Conservation (phyloP, 2,888 invertebrate genomes). For the Apodemia mormo region DNA sequence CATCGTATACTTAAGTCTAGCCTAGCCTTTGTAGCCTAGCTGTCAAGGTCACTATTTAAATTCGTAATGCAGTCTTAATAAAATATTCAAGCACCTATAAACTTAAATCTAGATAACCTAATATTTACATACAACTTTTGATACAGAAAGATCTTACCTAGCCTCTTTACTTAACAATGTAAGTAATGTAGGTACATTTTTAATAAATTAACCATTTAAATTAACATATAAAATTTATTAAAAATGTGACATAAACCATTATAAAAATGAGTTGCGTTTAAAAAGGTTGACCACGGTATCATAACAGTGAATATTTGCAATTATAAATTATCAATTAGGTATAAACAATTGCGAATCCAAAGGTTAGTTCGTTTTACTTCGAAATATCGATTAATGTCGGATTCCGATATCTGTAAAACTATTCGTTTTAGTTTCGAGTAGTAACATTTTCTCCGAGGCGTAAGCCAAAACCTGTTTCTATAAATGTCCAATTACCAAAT, state of each 20-base stretch:
- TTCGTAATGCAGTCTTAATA: constrained; percentile 77
- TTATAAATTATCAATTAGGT: no score
- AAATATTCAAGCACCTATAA: constrained; percentile 69
- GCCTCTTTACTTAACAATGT: background rate
- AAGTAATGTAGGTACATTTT: background rate
- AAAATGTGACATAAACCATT: background rate
- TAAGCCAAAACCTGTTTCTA: no score
- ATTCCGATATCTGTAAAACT: no score
- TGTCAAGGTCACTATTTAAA: constrained; percentile 59
- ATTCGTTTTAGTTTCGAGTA: no score
- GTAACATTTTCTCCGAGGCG: no score
- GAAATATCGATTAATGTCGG: no score
- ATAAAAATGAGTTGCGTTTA: background rate
- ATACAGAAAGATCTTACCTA: background rate
- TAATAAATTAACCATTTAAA: background rate
- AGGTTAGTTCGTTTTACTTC: no score
- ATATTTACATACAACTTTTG: constrained; percentile 3
- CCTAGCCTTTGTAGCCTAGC: constrained; percentile 27
- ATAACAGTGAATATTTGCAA: no score
- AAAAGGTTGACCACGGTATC: no score
- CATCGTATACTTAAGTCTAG: constrained; percentile 38
- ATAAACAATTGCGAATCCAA: no score
- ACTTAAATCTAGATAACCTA: constrained; percentile 41
- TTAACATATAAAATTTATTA: background rate
- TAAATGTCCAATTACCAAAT: no score